A percentile compares a stretch with the other conserved stretches of the same genome.
These are phyloP conservation scores for Polyergus mexicanus DNA, from an alignment of 1,140 invertebrate species.

Conservation along the genomic window DNA sequence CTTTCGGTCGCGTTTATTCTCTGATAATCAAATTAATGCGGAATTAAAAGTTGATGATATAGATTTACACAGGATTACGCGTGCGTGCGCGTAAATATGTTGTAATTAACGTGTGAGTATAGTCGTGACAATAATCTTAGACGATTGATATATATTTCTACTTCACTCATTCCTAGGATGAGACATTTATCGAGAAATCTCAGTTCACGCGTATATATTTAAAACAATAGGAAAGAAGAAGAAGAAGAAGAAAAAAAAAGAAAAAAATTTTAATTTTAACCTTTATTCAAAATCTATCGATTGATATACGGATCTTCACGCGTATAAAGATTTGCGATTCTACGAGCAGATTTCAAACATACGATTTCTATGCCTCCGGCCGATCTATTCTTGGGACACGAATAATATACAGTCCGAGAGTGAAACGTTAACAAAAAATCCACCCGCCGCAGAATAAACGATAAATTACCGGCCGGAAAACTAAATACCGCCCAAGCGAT, in stretches of 20 bases:
- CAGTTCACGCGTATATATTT: too few relatives aligned
- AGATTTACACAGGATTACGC: not conserved
- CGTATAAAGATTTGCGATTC: not conserved
- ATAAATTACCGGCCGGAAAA: slow-evolving; percentile 42
- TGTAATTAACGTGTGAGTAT: not conserved
- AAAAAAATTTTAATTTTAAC: too few relatives aligned
- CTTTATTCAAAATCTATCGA: too few relatives aligned
- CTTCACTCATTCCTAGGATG: not conserved
- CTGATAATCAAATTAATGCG: slow-evolving; percentile 44
- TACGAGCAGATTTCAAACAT: not conserved
- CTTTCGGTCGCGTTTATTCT: slow-evolving; percentile 66
- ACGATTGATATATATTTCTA: not conserved
- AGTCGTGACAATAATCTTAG: not conserved
- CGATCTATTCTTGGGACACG: slow-evolving; percentile 19
- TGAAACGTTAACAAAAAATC: slow-evolving; percentile 36
- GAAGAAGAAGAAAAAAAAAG: too few relatives aligned
- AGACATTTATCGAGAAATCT: not conserved
- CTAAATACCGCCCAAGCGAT: slow-evolving; percentile 58
- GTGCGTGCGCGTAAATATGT: not conserved
- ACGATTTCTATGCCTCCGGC: not conserved
- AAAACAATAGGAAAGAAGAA: too few relatives aligned
- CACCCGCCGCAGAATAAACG: slow-evolving; percentile 18
- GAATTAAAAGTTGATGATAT: not conserved
- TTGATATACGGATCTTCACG: not conserved
- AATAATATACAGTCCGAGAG: not conserved